Evolutionary conservation across 1,140 invertebrate genomes (phyloP), one percentile per base, ranked within the genome.

Genomic region (Neomicropteryx cornuta): DNA sequence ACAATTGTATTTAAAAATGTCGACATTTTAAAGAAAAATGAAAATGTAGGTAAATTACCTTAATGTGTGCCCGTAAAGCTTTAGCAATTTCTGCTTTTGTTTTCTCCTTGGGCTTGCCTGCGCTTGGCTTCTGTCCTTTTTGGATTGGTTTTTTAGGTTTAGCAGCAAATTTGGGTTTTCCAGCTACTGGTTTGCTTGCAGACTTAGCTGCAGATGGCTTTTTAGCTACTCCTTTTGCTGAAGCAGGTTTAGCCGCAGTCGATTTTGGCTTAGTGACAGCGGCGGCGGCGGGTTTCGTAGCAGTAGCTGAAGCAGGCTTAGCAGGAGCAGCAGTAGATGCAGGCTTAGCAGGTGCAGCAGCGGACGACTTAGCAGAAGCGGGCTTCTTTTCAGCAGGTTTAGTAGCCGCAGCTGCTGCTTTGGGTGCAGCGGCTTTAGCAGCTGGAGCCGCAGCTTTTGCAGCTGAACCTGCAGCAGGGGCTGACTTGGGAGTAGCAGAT

Each of bases 21-120:
- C 21, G 11, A 39, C 8, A 8, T 13, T 27, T 29, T 42, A 38
- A n/a, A 36, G 3, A 35, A 38, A 14, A 32, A 35, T 1, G 27
- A 11, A 4, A 41, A 44, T 22, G 23, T 40, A 38, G 20, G 30
- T 32, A 38, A 46, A 50, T 53, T 59, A 87, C 87, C 77, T 89
- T 90, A 48, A 80, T 81, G 60, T 87, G 83, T 16, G 77, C 72
- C 56, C 83, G 84, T 28, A 77, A 67, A 36, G 83, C 84, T 45
- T 67, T 68, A 14, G 53, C 55, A 39, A 68, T 60, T 5, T 58
- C 60, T 44, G 58, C 57, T 39, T 56, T 53, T 24, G 55, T 53
- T 43, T 71, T 65, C 4, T 55, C 48, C 41, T 71, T 62, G 51
- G 73, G 70, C 49, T 81, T 80, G 10, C 69, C 62, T 39, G 68